A percentile compares a stretch with the other conserved stretches of the same genome.
Conservation (phyloP, 2,797 vertebrate species). For the Notolabrus celidotus region DNA sequence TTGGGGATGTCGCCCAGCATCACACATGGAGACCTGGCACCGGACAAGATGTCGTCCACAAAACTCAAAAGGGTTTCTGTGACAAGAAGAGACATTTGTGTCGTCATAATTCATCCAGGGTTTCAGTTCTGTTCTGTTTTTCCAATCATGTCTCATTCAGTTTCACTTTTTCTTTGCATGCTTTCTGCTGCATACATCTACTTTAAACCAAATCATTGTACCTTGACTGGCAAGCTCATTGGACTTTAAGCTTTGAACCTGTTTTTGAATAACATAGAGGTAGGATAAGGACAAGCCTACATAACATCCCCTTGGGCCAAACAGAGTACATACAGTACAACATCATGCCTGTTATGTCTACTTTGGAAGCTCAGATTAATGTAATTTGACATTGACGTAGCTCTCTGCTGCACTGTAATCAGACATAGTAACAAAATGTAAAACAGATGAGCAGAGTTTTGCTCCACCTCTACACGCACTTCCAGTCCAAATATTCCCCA, state of each 20-base stretch:
- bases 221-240: no score
- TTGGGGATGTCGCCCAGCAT: constrained; percentile 96
- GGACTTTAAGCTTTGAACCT: no score
- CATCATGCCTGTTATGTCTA: background rate
- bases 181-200: background rate
- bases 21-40: constrained; percentile 97
- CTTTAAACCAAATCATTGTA: no score
- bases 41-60: constrained; percentile 96
- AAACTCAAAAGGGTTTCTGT: constrained; percentile 96
- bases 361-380: constrained; percentile 16
- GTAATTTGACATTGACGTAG: constrained; percentile 14
- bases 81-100: constrained; percentile 10
- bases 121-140: background rate
- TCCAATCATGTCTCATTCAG: background rate
- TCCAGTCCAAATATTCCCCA: no score
- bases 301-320: background rate
- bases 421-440: constrained; percentile 19
- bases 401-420: constrained; percentile 12
- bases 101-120: background rate
- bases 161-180: background rate
- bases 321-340: background rate
- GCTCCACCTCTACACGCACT: constrained; percentile 1
- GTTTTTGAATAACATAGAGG: background rate
- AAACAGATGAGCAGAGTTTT: constrained; percentile 32
- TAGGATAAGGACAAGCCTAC: constrained; percentile 10